Base-by-base conservation (phyloP, 1,140 invertebrate genomes). In the Sitophilus oryzae region DNA sequence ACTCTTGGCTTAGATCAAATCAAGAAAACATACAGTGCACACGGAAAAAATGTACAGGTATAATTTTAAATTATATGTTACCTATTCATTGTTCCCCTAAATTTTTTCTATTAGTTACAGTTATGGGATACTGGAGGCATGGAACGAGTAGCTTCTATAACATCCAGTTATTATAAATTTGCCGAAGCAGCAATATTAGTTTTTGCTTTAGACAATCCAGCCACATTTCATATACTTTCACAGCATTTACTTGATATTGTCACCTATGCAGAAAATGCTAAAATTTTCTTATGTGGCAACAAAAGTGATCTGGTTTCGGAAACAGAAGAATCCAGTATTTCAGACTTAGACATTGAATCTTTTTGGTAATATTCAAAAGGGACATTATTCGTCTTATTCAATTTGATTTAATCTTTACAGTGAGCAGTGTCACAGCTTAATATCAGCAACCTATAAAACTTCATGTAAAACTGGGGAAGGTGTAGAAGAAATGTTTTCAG, bases 51-150 rank as follows among this genome's bases (percentile, higher is more conserved):
- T 70, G 84, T 91, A 59, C 87, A 89, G 76, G 88, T 30, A 30
- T 30, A 30, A 30, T 30, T 30, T 30, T 91, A 77, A 73, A 71
- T 68, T 54, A 35, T 35, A 35, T 35, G 9, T 35, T 35, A 35
- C n/a, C 9, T n/a, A n/a, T n/a, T n/a, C n/a, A n/a, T n/a, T n/a
- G n/a, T 16, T 30, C 11, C 25, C 5, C 11, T 30, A 30, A 5
- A 30, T 57, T 64, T 14, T 10, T 35, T 53, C 40, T 76, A 75
- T 42, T 62, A 94, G 90, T 74, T 94, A 36, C 89, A 93, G 76
- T 72, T 94, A 62, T 95, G 91, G 91, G 91, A 95, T 66, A 95
- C 91, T 37, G 91, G 91, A 63, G 91, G 91, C 53, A 92, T 94
- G 89, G 91, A 95, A 74, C 79, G 91, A 70, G 89, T 94, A 30